phyloP scores from a whole-genome alignment of 1,140 invertebrate genomes.

The Drosophila kikkawai region DNA sequence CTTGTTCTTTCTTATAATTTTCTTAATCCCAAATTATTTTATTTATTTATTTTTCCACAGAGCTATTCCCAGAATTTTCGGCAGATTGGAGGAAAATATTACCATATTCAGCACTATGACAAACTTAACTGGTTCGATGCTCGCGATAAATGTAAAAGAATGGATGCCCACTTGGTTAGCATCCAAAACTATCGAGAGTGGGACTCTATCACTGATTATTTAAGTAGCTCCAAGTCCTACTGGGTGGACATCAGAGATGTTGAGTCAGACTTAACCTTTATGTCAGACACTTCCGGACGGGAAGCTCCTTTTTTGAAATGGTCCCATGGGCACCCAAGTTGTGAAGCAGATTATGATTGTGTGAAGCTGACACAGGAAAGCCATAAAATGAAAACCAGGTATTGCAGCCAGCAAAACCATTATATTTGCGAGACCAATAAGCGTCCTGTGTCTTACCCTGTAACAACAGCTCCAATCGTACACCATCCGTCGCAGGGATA shows the following conservation, averaged over 20 bases:
- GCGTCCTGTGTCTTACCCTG: not conserved
- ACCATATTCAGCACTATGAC: not conserved
- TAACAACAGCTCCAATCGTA: not conserved
- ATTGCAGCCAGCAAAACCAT: not conserved
- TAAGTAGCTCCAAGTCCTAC: not conserved
- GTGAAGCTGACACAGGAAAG: not conserved
- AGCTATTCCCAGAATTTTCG: not conserved
- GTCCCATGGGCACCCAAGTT: not conserved
- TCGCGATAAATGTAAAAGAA: not conserved
- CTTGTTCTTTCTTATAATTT: too few relatives aligned
- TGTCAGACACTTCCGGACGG: not conserved
- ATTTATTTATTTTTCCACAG: not conserved
- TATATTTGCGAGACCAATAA: slow-evolving; percentile 1
- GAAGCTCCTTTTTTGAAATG: not conserved
- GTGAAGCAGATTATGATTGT: not conserved
- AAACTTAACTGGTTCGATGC: not conserved
- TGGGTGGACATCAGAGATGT: not conserved
- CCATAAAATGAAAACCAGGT: not conserved
- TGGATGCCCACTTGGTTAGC: slow-evolving; percentile 4
- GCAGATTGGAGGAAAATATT: not conserved
- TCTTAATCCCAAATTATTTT: not conserved
- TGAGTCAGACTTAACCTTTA: not conserved
- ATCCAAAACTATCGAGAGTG: not conserved
- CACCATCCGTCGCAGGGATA: not conserved
- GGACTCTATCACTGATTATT: not conserved